Evolutionary conservation across 2,113 vertebrate species (phyloP), one percentile per base, ranked within the genome.

Genomic region (Diglossa brunneiventris): DNA sequence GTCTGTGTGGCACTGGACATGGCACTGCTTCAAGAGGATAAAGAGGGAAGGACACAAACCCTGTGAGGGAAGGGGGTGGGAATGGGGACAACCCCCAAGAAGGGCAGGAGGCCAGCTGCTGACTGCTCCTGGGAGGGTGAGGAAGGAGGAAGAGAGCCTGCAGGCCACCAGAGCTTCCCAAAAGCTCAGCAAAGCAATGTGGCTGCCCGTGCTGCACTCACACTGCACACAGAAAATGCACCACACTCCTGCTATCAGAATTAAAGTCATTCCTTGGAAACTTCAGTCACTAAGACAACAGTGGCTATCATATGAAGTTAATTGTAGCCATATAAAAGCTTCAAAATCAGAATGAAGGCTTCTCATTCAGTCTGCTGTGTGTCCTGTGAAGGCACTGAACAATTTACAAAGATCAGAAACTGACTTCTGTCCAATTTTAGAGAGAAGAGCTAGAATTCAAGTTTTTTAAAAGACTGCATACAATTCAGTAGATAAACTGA

Each of bases 51-150:
- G 37, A 75, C 0, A 0, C 2, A 27, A 89, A 63, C 12, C 10
- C 13, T 0, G 0, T 11, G 15, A 73, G n/a, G 24, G 8, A 78
- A 59, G 1, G 6, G 8, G 19, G 10, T 56, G 37, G 44, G 30
- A 92, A 84, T 22, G 30, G 15, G 35, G 33, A 74, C 23, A 58
- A 2, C 3, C 15, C 18, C 33, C 5, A 2, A 62, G 77, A 55
- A 3, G 13, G 23, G 35, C 3, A 39, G 16, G 10, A 20, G 7
- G 6, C 47, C 12, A 55, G n/a, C 4, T 85, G 33, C 44, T 61
- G 19, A 19, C 24, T 33, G 41, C 53, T 76, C 26, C 50, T 30
- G 55, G 79, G 30, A 75, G 39, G 1, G 0, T 11, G 44, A 75
- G 26, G 9, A 35, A 86, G 28, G 33, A 52, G 17, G 0, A 82